Conservation (phyloP, 1,140 invertebrate species). For the Drosophila bipectinata region DNA sequence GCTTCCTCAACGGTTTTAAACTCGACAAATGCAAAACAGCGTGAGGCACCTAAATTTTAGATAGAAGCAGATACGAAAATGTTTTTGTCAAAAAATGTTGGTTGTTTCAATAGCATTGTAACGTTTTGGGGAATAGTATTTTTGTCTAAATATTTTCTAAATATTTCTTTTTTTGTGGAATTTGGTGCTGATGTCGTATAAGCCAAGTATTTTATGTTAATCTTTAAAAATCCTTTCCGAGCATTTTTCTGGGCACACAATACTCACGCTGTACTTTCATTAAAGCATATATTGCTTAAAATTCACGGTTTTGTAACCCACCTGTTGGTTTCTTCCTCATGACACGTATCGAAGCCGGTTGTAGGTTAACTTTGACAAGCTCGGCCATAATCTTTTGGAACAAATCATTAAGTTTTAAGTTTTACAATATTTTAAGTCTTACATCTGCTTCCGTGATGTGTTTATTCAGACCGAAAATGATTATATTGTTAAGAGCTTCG, state of each 20-base stretch:
- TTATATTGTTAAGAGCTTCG: slow-evolving; percentile 93
- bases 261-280: slow-evolving; percentile 30
- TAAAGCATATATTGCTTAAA: neutral
- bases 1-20: slow-evolving; percentile 95
- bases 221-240: slow-evolving; percentile 17
- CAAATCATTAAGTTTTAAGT: neutral
- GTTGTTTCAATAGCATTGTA: slow-evolving; percentile 66
- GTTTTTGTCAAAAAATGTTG: slow-evolving; percentile 80
- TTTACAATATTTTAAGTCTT: slow-evolving; percentile 76
- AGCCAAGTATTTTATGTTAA: slow-evolving; percentile 35
- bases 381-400: slow-evolving; percentile 84
- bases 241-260: slow-evolving; percentile 32
- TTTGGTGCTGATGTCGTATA: slow-evolving; percentile 31
- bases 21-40: slow-evolving; percentile 98
- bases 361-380: slow-evolving; percentile 89
- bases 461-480: slow-evolving; percentile 91
- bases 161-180: slow-evolving; percentile 15
- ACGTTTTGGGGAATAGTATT: slow-evolving; percentile 50
- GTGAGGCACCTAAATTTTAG: slow-evolving; percentile 90
- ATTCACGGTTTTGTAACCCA: slow-evolving; percentile 84
- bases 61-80: slow-evolving; percentile 85
- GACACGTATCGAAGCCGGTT: slow-evolving; percentile 92
- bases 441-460: slow-evolving; percentile 94
- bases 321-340: slow-evolving; percentile 95
- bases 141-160: slow-evolving; percentile 11